Percentiles rank a stretch among this genome's conserved stretches.
These are phyloP conservation scores for Mnemiopsis leidyi DNA, from an alignment of 37 sponge, comb jelly and placozoan genomes.

Conservation along the genomic window DNA sequence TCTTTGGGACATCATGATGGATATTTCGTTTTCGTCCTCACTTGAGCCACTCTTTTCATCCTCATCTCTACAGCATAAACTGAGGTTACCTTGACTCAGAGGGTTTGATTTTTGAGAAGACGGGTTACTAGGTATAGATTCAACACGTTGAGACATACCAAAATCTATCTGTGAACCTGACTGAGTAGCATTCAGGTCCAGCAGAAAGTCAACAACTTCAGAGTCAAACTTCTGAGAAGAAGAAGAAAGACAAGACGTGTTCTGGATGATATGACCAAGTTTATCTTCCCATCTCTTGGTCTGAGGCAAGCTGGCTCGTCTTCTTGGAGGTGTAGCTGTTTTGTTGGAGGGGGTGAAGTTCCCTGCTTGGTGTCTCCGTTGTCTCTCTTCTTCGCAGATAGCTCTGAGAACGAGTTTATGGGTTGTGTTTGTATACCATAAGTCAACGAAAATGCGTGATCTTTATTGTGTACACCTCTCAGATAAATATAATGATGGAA, in stretches of 20 bases:
- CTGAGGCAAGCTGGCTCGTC: constrained; percentile 38
- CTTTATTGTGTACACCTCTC: too few relatives aligned
- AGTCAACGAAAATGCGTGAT: too few relatives aligned
- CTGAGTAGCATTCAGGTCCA: constrained; percentile 45
- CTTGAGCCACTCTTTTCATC: neutral
- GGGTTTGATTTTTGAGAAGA: neutral
- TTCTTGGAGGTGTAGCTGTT: neutral
- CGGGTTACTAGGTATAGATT: neutral
- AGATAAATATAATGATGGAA: too few relatives aligned
- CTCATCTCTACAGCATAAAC: neutral
- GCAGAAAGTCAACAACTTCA: constrained; percentile 35
- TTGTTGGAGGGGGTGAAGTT: constrained; percentile 19
- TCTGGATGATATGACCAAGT: neutral
- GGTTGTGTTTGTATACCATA: too few relatives aligned
- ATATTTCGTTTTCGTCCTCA: neutral
- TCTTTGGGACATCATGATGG: constrained; percentile 40
- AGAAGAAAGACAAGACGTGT: constrained; percentile 4
- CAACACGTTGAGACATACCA: neutral
- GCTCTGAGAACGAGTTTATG: neutral
- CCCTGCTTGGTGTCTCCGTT: constrained; percentile 33
- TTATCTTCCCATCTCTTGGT: constrained; percentile 34
- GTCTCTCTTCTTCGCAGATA: constrained; percentile 55
- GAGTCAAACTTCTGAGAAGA: neutral
- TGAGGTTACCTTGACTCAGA: neutral
- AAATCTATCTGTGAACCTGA: neutral